Evolutionary conservation across 2,797 vertebrate genomes (phyloP), one percentile per base, ranked within the genome.

Genomic region (Poliocrania exsul): DNA sequence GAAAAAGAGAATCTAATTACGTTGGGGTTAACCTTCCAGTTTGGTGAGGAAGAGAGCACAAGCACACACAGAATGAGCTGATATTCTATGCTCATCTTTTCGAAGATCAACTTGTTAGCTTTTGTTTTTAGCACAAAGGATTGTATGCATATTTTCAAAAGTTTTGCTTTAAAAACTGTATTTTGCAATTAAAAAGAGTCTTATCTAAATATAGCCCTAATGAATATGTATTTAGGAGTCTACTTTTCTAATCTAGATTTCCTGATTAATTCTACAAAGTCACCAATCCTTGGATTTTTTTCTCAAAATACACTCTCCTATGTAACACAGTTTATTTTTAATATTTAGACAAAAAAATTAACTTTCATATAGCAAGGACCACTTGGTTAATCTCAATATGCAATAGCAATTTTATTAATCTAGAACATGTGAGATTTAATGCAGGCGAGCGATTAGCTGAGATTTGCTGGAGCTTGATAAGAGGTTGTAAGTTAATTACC

Each of bases 401-500:
- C 88, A 92, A 81, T 58, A 79, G 37, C 37, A 58, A 86, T 57
- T 89, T 88, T 38, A 77, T 70, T 75, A 42, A 81, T 72, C 64
- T 72, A 77, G 47, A 83, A 66, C 69, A 73, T 19, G 53, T 29
- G 83, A 73, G 73, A 75, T 86, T 93, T 79, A 96, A 95, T 81
- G 88, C 66, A 95, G 70, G 60, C 3, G 5, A 95, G 89, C 38
- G 57, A 61, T 86, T 85, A 92, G 81, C 35, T 58, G 67, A 84
- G 44, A 95, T 81, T 95, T 84, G 83, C 86, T 93, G 93, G 78
- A 96, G 81, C 87, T 89, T 67, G 67, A 1, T 72, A 97, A 91
- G 94, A 97, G 97, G 97, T 57, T 96, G 71, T 70, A 96, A 80
- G 83, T 95, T 91, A 95, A 98, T 99, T 99, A 99, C 99, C 99